phyloP scores from a whole-genome alignment of 2,797 vertebrate species.

The Manis javanica region DNA sequence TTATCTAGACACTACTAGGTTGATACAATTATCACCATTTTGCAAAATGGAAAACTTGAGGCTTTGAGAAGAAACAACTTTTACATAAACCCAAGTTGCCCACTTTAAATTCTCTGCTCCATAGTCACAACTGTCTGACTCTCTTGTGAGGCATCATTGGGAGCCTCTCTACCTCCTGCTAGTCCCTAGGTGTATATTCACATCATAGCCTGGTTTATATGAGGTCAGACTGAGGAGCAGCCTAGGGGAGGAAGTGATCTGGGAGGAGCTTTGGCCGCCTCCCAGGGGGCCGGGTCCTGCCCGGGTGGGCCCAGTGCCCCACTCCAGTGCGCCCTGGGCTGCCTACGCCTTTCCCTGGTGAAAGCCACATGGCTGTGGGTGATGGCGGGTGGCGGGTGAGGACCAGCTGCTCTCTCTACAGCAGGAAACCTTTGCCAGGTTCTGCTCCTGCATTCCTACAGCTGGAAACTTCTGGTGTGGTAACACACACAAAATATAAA shows the following conservation, averaged over 20 bases:
- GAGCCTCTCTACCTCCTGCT: background rate
- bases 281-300: background rate
- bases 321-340: background rate
- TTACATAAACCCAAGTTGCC: background rate
- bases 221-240: background rate
- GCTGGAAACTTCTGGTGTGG: background rate
- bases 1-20: background rate
- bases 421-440: background rate
- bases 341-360: background rate
- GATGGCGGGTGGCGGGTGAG: background rate
- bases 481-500: background rate
- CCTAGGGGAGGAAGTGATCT: rapidly evolving
- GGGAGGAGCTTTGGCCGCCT: background rate
- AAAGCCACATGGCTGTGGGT: background rate
- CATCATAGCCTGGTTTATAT: background rate
- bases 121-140: background rate
- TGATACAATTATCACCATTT: background rate
- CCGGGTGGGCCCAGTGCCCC: rapidly evolving
- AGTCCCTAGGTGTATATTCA: background rate
- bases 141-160: background rate
- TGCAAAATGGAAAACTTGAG: background rate
- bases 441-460: background rate
- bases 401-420: background rate
- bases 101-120: background rate
- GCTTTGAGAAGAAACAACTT: background rate